Conservation (phyloP, 2,888 invertebrate genomes). For the Xanthorhoe designata region DNA sequence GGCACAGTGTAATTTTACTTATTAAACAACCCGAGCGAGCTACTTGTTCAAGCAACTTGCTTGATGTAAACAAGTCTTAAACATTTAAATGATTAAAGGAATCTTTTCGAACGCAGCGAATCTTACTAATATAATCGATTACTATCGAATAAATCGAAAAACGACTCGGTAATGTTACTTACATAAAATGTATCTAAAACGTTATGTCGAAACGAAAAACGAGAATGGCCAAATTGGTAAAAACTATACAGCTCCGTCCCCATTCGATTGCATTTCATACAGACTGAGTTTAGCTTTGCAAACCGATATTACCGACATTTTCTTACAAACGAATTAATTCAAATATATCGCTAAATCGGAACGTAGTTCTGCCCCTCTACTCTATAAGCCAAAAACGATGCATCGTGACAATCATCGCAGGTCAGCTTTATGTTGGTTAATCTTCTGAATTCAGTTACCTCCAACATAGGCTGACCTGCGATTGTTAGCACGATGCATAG, state of each 20-base stretch:
- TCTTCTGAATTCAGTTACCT: too few species aligned
- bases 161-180: constrained; percentile 17
- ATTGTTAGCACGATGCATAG: too few species aligned
- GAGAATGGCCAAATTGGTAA: constrained; percentile 21
- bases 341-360: not conserved
- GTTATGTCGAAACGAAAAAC: constrained; percentile 35
- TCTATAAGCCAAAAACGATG: too few species aligned
- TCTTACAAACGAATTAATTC: constrained; percentile 1
- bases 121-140: constrained; percentile 16
- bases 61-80: constrained; percentile 5
- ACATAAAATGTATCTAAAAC: constrained; percentile 36
- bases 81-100: not conserved
- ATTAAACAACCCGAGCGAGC: not conserved
- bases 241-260: constrained; percentile 64
- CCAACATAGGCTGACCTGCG: too few species aligned
- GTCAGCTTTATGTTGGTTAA: too few species aligned
- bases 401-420: too few species aligned
- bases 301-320: not conserved
- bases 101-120: constrained; percentile 10
- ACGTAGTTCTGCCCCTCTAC: too few species aligned
- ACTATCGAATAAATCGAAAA: constrained; percentile 12
- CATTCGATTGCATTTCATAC: constrained; percentile 60
- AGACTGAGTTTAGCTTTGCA: constrained; percentile 50
- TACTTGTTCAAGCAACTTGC: not conserved
- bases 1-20: not conserved